Percentiles rank a stretch among this genome's conserved stretches.
Conservation (phyloP, 2,797 vertebrate species). For the Microchirus variegatus region DNA sequence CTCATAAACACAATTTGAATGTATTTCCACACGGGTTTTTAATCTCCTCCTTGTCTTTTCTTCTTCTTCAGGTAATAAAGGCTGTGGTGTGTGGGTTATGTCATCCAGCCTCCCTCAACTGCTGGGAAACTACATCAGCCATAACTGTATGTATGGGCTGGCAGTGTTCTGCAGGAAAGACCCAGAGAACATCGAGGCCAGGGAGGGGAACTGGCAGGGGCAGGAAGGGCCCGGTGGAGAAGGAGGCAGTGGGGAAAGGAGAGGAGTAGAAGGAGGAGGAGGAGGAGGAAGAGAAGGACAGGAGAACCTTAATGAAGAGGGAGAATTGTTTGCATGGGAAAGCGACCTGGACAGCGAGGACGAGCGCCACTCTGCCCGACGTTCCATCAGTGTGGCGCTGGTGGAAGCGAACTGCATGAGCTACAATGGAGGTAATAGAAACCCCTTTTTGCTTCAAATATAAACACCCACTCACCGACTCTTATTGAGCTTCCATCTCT, state of each 20-base stretch:
- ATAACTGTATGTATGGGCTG: constrained; percentile 90
- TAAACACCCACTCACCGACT: neutral
- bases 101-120: constrained; percentile 92
- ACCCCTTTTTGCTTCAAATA: neutral
- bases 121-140: constrained; percentile 87
- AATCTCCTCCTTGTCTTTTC: neutral
- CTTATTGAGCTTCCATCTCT: constrained; percentile 1
- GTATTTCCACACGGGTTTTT: neutral
- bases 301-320: constrained; percentile 90
- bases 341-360: constrained; percentile 89
- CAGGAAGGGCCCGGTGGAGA: constrained; percentile 78
- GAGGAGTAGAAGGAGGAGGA: constrained; percentile 71
- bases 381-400: constrained; percentile 85
- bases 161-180: constrained; percentile 92
- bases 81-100: constrained; percentile 93
- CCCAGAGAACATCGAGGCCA: constrained; percentile 69
- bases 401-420: constrained; percentile 91
- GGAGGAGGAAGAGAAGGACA: constrained; percentile 76
- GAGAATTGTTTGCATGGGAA: constrained; percentile 88
- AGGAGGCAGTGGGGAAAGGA: constrained; percentile 66
- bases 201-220: constrained; percentile 77
- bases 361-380: constrained; percentile 80
- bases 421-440: constrained; percentile 71
- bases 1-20: neutral
- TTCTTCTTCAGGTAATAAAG: constrained; percentile 86